phyloP scores from a whole-genome alignment of 1,140 invertebrate genomes.

The Helicoverpa armigera region DNA sequence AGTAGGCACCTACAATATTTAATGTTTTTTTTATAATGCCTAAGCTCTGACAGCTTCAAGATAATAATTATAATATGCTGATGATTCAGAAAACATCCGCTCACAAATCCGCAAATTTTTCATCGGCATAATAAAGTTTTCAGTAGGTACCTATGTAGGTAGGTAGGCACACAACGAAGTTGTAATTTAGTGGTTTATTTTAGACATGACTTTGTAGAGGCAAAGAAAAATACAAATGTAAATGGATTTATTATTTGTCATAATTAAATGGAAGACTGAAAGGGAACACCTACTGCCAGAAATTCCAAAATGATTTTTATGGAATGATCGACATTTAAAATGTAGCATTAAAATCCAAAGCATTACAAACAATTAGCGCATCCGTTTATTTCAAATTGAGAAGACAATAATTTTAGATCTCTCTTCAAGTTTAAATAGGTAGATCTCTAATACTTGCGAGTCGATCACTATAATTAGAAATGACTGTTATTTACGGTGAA shows the following conservation, averaged over 20 bases:
- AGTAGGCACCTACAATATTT: background rate
- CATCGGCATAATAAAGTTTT: slow-evolving; percentile 19
- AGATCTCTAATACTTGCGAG: background rate
- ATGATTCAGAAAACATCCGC: slow-evolving; percentile 24
- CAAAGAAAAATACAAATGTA: background rate
- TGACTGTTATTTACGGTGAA: slow-evolving; percentile 24
- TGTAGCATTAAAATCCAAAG: background rate
- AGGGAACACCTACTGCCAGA: too few relatives aligned
- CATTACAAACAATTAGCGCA: background rate
- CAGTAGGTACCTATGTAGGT: background rate
- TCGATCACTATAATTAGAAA: slow-evolving; percentile 14
- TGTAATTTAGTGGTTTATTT: background rate
- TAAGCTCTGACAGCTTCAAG: background rate
- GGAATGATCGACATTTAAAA: background rate
- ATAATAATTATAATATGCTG: background rate
- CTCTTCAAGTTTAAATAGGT: slow-evolving; percentile 1
- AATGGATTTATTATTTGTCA: too few relatives aligned
- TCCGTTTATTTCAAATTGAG: slow-evolving; percentile 8
- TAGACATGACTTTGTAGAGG: background rate
- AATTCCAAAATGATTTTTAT: too few relatives aligned
- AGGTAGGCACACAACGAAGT: background rate
- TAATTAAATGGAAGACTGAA: too few relatives aligned
- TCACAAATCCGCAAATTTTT: slow-evolving; percentile 14
- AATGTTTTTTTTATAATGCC: background rate
- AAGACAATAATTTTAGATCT: slow-evolving; percentile 5